Conservation (phyloP, 2,113 vertebrate genomes). For the Collichthys lucidus region DNA sequence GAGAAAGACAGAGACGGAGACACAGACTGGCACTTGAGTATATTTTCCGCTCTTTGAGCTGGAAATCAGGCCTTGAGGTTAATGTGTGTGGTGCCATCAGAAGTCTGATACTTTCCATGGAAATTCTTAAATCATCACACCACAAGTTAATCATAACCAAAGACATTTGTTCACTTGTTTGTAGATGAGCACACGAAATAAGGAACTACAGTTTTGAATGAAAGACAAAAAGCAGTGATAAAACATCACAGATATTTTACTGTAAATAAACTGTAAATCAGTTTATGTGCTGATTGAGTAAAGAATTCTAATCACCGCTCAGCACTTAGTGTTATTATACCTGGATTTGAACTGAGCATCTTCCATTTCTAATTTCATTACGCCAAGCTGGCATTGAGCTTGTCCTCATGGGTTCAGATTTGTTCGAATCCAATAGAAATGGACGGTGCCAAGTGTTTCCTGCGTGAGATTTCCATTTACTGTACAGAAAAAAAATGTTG, state of each 20-base stretch:
- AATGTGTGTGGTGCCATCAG: constrained; percentile 33
- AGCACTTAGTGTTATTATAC: constrained; percentile 68
- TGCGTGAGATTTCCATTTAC: constrained; percentile 61
- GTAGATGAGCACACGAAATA: not conserved
- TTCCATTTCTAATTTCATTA: constrained; percentile 57
- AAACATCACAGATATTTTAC: constrained; percentile 7
- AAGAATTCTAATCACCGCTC: constrained; percentile 34
- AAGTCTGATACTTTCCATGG: constrained; percentile 6
- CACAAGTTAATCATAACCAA: constrained; percentile 7
- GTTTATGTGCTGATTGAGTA: constrained; percentile 37
- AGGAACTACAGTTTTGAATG: not conserved
- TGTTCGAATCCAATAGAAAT: constrained; percentile 41
- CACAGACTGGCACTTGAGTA: constrained; percentile 19
- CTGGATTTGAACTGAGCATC: constrained; percentile 40
- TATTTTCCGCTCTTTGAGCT: constrained; percentile 58
- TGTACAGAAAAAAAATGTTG: constrained; percentile 54
- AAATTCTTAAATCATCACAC: constrained; percentile 11
- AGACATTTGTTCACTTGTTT: constrained; percentile 11
- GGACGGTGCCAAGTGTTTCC: constrained; percentile 42
- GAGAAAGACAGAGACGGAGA: constrained; percentile 4
- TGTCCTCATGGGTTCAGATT: constrained; percentile 41
- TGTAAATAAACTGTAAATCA: not conserved
- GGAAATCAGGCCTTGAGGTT: constrained; percentile 51
- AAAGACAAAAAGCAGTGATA: not conserved
- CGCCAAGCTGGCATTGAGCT: constrained; percentile 23